Percentiles rank a stretch among this genome's conserved stretches.
These are phyloP conservation scores for Diachasmimorpha longicaudata DNA, from an alignment of 1,140 invertebrate species.

Conservation along the genomic window DNA sequence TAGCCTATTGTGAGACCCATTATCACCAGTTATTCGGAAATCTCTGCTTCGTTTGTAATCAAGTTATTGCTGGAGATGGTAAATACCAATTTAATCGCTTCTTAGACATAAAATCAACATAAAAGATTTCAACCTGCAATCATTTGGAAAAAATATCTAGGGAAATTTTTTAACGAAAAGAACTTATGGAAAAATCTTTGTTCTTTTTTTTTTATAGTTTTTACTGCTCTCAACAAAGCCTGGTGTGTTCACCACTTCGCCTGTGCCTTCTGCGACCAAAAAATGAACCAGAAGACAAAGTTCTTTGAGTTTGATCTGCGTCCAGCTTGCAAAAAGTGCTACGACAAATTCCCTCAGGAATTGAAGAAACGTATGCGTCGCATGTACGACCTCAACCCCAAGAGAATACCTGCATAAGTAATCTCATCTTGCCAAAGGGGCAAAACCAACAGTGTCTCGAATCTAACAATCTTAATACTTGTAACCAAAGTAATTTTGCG, in stretches of 20 bases:
- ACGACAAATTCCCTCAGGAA: conserved; percentile 96
- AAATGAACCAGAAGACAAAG: conserved; percentile 98
- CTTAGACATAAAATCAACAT: too few species aligned
- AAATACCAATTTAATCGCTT: conserved; percentile 47
- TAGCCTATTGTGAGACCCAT: conserved; percentile 99
- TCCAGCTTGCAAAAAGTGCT: conserved; percentile 98
- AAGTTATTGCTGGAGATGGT: conserved; percentile 98
- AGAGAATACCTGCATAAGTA: conserved; percentile 57
- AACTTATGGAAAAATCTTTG: too few species aligned
- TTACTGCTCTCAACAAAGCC: conserved; percentile 98
- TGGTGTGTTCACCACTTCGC: conserved; percentile 99
- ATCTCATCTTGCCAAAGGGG: conserved; percentile 18
- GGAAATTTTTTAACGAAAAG: too few species aligned
- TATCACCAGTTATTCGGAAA: conserved; percentile 99
- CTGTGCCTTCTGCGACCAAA: conserved; percentile 96
- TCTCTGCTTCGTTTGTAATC: conserved; percentile 98
- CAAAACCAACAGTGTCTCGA: conserved; percentile 35
- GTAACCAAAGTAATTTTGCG: conserved; percentile 33
- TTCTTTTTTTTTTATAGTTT: conserved; percentile 72
- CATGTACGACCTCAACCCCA: conserved; percentile 75
- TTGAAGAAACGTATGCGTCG: conserved; percentile 85
- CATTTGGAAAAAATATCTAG: too few species aligned
- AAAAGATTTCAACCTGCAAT: too few species aligned
- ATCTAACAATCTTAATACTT: conserved; percentile 15
- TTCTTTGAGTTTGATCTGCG: conserved; percentile 99